Conservation (phyloP, 2,888 invertebrate species). For the Sympetrum striolatum region DNA sequence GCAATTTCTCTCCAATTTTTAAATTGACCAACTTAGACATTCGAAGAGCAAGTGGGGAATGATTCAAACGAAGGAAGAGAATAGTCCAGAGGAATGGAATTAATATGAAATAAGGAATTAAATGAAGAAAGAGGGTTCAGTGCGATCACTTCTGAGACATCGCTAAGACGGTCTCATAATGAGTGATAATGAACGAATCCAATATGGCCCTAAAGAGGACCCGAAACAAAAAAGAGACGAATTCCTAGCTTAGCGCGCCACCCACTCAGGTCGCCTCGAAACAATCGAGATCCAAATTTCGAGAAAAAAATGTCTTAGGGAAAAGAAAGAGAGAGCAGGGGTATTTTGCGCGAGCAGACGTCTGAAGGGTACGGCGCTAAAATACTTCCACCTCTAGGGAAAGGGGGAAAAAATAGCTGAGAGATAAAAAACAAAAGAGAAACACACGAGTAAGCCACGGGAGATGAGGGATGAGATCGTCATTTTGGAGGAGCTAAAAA, state of each 20-base stretch:
- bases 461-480: background rate
- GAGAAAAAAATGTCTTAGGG: background rate
- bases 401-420: background rate
- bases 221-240: background rate
- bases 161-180: background rate
- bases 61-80: too few relatives aligned
- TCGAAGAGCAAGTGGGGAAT: too few relatives aligned
- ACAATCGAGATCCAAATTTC: background rate
- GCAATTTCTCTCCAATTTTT: too few relatives aligned
- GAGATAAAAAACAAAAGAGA: slow-evolving; percentile 17
- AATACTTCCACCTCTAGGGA: background rate
- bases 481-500: slow-evolving; percentile 11
- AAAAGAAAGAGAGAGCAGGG: background rate
- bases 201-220: background rate
- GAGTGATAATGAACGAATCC: background rate
- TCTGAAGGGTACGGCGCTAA: background rate
- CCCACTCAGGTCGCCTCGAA: background rate
- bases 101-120: too few relatives aligned
- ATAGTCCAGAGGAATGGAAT: too few relatives aligned
- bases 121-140: background rate
- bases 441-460: background rate
- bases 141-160: background rate
- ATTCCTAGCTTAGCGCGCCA: background rate
- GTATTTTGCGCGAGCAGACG: background rate
- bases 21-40: too few relatives aligned